These are phyloP conservation scores for Pomatorhinus ruficollis DNA, from an alignment of 2,113 vertebrate genomes.

Conservation along the genomic window DNA sequence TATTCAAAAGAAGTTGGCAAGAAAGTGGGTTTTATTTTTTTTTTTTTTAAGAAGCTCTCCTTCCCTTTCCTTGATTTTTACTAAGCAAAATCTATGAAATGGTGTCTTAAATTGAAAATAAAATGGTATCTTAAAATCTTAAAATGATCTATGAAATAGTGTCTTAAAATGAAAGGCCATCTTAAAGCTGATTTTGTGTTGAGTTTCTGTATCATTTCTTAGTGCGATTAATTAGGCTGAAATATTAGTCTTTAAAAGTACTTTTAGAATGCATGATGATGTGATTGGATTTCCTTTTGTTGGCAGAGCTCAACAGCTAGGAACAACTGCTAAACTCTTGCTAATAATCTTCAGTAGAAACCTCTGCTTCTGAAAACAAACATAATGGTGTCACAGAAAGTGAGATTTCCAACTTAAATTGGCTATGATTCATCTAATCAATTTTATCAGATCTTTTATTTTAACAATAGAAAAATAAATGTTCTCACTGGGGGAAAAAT, in stretches of 20 bases:
- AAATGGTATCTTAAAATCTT: not conserved
- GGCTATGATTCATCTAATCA: not conserved
- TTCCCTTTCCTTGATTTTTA: not conserved
- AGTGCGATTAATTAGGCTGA: not conserved
- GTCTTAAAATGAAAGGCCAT: not conserved
- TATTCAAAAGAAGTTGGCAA: not conserved
- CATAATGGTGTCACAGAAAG: not conserved
- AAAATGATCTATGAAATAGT: not conserved
- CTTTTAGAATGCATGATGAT: not conserved
- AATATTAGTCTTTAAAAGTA: not conserved
- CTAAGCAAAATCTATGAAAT: not conserved
- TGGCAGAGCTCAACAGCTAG: not conserved
- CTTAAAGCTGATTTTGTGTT: not conserved
- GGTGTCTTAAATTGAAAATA: no score
- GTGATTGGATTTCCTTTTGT: not conserved
- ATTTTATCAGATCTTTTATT: not conserved
- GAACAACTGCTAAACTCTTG: not conserved
- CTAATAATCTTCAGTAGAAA: not conserved
- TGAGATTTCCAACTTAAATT: not conserved
- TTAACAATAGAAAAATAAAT: not conserved
- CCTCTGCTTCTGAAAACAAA: not conserved
- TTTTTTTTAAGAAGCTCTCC: accelerated
- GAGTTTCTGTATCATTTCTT: not conserved
- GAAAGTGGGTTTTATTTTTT: not conserved
- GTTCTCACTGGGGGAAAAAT: not conserved